These are phyloP conservation scores for Carettochelys insculpta DNA, from an alignment of 2,113 vertebrate genomes.

Conservation along the genomic window DNA sequence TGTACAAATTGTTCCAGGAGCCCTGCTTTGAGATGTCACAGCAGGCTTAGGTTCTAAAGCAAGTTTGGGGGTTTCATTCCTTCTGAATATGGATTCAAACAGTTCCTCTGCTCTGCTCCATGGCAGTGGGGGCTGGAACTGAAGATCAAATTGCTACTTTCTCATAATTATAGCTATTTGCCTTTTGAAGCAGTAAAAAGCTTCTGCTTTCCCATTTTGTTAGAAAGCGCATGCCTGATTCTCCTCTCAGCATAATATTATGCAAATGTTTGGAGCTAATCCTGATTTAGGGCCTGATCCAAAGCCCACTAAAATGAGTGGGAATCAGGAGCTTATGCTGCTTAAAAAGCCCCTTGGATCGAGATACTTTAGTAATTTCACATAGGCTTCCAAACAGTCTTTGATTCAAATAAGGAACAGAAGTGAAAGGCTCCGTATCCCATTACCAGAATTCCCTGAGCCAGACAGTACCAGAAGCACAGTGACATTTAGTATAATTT, in stretches of 20 bases:
- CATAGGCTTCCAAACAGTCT: background rate
- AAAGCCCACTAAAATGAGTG: background rate
- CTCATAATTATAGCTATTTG: background rate
- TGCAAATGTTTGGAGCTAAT: background rate
- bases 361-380: background rate
- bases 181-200: background rate
- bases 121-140: background rate
- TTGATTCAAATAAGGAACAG: background rate
- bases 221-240: background rate
- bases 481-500: background rate
- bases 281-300: background rate
- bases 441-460: background rate
- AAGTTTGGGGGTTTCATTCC: background rate
- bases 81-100: background rate
- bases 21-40: background rate
- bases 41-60: background rate
- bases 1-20: too few species aligned
- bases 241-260: background rate
- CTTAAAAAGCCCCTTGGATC: background rate
- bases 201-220: background rate
- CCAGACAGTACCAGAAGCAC: background rate
- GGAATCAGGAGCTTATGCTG: background rate
- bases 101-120: background rate
- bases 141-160: background rate
- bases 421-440: background rate